Percentiles rank a stretch among this genome's conserved stretches.
Conservation (phyloP, 2,797 vertebrate genomes). For the Hozukius guyotensis region DNA sequence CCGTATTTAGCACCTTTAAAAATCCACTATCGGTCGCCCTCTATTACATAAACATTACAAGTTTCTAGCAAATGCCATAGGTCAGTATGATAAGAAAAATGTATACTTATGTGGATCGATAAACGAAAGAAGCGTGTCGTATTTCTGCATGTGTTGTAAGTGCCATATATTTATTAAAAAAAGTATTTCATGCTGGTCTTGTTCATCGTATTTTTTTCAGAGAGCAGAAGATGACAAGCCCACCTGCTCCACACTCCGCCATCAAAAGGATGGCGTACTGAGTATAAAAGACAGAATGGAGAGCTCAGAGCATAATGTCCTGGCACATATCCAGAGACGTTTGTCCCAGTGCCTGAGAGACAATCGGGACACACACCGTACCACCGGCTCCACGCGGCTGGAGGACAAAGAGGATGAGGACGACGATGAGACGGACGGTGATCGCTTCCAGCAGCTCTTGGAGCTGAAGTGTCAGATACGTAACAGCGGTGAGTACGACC, state of each 20-base stretch:
- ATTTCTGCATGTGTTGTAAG: not conserved
- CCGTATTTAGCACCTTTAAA: not conserved
- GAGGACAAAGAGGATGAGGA: conserved; percentile 80
- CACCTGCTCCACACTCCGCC: conserved; percentile 90
- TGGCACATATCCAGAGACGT: conserved; percentile 84
- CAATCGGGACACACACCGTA: conserved; percentile 78
- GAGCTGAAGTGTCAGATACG: conserved; percentile 96
- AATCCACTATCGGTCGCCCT: not conserved
- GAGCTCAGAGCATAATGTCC: conserved; percentile 89
- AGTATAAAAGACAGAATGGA: conserved; percentile 86
- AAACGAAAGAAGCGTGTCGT: not conserved
- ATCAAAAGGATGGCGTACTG: conserved; percentile 86
- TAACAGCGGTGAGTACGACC: conserved; percentile 92
- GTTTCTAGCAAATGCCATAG: not conserved
- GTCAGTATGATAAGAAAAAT: not conserved
- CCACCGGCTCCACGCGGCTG: conserved; percentile 73
- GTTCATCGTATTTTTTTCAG: conserved; percentile 76
- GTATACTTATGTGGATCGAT: not conserved
- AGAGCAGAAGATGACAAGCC: conserved; percentile 90
- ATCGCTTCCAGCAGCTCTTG: conserved; percentile 92
- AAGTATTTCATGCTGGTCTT: not conserved
- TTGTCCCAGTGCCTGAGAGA: conserved; percentile 82
- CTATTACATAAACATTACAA: not conserved
- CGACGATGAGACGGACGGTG: conserved; percentile 84
- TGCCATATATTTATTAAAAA: not conserved